Conservation (phyloP, 2,888 invertebrate species). For the Anorthoa munda region DNA sequence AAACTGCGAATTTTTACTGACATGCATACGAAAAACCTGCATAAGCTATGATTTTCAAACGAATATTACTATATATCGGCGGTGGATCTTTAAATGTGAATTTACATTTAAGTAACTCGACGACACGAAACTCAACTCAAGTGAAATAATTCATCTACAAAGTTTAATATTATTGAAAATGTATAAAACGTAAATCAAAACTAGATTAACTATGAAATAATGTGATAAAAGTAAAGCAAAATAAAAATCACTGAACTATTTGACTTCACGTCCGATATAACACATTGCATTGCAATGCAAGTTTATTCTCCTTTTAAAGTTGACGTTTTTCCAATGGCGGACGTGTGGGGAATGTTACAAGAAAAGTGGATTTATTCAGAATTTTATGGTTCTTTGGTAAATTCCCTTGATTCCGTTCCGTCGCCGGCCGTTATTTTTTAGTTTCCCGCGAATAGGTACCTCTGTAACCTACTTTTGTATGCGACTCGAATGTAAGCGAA, state of each 20-base stretch:
- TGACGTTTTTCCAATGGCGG: conserved; percentile 51
- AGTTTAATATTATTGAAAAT: not conserved
- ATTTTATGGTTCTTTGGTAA: conserved; percentile 76
- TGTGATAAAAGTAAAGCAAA: not conserved
- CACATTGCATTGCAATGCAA: conserved; percentile 20
- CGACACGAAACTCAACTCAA: not conserved
- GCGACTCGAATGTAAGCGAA: conserved; percentile 30
- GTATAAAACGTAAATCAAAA: not conserved
- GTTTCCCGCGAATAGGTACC: conserved; percentile 71
- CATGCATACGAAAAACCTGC: conserved; percentile 40
- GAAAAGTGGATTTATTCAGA: conserved; percentile 70
- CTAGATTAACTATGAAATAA: not conserved
- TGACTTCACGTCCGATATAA: conserved; percentile 1
- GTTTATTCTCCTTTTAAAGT: conserved; percentile 17
- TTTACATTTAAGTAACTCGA: not conserved
- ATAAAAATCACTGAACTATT: not conserved
- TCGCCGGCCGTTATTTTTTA: conserved; percentile 68
- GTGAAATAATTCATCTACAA: not conserved
- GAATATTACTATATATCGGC: conserved; percentile 8
- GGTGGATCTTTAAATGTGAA: not conserved
- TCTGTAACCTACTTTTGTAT: conserved; percentile 79
- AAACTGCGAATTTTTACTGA: conserved; percentile 66
- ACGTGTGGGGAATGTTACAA: conserved; percentile 55
- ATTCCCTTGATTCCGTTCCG: conserved; percentile 71
- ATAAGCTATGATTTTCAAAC: conserved; percentile 29